A percentile compares a stretch with the other conserved stretches of the same genome.
phyloP scores from a whole-genome alignment of 2,888 invertebrate genomes.

The Torymus aiolomorphi region DNA sequence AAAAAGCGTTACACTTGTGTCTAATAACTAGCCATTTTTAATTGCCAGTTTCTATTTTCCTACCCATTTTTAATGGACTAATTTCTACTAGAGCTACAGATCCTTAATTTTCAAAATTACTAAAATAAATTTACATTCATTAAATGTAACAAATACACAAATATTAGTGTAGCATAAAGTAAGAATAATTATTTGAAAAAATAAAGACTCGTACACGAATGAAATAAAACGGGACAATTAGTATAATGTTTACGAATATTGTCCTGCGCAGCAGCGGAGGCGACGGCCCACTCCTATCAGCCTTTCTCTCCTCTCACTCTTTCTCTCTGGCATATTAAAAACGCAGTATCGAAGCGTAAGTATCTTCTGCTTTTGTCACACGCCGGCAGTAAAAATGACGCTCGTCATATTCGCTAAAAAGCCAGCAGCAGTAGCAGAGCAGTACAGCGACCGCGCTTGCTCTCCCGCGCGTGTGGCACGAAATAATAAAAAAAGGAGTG shows the following conservation, averaged over 20 bases:
- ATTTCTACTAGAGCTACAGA: no score
- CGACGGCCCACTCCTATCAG: neutral
- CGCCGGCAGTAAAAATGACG: constrained; percentile 42
- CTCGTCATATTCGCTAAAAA: constrained; percentile 35
- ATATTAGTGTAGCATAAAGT: no score
- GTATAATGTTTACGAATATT: constrained; percentile 34
- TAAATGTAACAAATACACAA: no score
- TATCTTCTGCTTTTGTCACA: constrained; percentile 13
- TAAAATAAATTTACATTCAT: no score
- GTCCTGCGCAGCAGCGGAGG: constrained; percentile 33
- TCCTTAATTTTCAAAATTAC: no score
- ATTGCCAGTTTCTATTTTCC: no score
- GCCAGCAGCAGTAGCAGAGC: constrained; percentile 4
- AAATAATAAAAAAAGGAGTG: constrained; percentile 11
- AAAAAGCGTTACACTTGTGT: no score
- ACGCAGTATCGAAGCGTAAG: constrained; percentile 52
- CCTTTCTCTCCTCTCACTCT: neutral
- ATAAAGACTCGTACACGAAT: neutral
- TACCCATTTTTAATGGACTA: no score
- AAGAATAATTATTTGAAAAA: constrained; percentile 1
- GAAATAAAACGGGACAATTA: constrained; percentile 39
- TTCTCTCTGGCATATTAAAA: constrained; percentile 46
- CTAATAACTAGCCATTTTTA: no score
- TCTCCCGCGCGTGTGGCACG: neutral
- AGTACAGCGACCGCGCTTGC: no score